phyloP scores from a whole-genome alignment of 2,888 invertebrate genomes.

The Agriopis leucophaearia region DNA sequence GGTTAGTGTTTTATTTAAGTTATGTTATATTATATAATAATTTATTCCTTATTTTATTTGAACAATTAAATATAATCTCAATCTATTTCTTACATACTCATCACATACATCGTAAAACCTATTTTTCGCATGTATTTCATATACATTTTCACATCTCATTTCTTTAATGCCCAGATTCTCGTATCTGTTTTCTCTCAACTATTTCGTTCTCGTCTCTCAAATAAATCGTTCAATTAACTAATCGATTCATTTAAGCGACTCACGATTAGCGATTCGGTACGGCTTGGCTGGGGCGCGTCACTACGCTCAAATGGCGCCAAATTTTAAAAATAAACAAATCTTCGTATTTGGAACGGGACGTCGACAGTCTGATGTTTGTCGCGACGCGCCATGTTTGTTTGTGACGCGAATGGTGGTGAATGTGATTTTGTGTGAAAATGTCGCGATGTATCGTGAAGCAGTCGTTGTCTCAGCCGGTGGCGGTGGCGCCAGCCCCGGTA shows the following conservation, averaged over 20 bases:
- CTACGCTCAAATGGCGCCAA: conserved; percentile 78
- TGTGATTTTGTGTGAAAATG: conserved; percentile 66
- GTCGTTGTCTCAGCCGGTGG: conserved; percentile 69
- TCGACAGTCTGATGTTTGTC: conserved; percentile 82
- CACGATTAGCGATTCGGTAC: conserved; percentile 56
- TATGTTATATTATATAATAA: too few species aligned
- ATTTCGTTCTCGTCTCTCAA: too few species aligned
- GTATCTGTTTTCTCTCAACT: conserved; percentile 32
- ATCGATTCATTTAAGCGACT: conserved; percentile 39
- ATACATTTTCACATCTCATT: not conserved
- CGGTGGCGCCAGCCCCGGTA: conserved; percentile 50
- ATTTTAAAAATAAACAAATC: conserved; percentile 85
- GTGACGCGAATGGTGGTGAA: conserved; percentile 54
- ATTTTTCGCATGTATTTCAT: not conserved
- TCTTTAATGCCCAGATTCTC: conserved; percentile 2
- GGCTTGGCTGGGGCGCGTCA: conserved; percentile 69
- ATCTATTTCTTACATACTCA: not conserved
- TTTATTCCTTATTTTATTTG: not conserved
- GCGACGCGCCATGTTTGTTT: conserved; percentile 55
- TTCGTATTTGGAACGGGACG: conserved; percentile 80
- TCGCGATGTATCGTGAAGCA: conserved; percentile 83
- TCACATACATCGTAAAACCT: not conserved
- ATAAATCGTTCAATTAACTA: conserved; percentile 21
- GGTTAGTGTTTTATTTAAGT: conserved; percentile 83
- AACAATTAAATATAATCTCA: not conserved